Conservation (phyloP, 2,113 vertebrate species). For the Puntigrus tetrazona region DNA sequence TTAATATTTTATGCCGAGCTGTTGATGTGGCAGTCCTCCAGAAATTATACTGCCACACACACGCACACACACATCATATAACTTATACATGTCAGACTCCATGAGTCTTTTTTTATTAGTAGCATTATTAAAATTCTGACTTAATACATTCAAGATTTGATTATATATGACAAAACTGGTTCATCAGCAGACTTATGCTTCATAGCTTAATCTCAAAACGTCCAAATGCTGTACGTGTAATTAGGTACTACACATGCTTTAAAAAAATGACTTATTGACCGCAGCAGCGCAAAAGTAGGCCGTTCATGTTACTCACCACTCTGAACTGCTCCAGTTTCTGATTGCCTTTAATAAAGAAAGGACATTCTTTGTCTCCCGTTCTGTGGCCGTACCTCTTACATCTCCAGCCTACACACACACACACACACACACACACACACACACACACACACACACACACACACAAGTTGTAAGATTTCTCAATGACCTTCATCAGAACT, state of each 20-base stretch:
- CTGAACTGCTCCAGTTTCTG: conserved; percentile 97
- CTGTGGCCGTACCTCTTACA: conserved; percentile 96
- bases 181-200: too few species aligned
- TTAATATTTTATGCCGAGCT: too few species aligned
- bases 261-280: background rate
- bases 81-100: too few species aligned
- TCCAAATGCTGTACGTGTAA: background rate
- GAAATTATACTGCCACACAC: background rate
- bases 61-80: too few species aligned
- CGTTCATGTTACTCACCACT: conserved; percentile 83
- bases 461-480: background rate
- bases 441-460: conserved; percentile 35
- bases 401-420: conserved; percentile 85
- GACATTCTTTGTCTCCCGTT: conserved; percentile 94
- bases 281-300: background rate
- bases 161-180: too few species aligned
- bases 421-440: conserved; percentile 8
- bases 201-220: background rate
- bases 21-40: background rate
- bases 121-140: too few species aligned
- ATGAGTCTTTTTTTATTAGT: too few species aligned
- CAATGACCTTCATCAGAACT: background rate
- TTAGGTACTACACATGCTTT: background rate
- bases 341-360: conserved; percentile 98
- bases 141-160: too few species aligned